phyloP scores from a whole-genome alignment of 2,797 vertebrate species.

The Myripristis jacobus region DNA sequence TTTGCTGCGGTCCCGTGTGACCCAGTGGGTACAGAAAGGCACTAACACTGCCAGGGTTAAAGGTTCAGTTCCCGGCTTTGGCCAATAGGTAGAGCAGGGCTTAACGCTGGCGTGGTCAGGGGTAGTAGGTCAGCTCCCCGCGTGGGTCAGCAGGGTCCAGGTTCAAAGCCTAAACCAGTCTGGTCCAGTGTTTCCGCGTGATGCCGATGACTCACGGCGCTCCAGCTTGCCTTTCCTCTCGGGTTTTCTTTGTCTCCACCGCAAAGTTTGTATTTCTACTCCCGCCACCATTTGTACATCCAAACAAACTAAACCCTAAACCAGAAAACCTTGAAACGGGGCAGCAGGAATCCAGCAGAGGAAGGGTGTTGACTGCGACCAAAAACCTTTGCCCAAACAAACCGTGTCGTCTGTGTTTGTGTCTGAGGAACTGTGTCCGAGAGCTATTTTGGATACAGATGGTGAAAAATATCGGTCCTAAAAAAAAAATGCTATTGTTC shows the following conservation, averaged over 20 bases:
- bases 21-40: too few species aligned
- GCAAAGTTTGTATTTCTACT: slow-evolving; percentile 32
- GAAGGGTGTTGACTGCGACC: slow-evolving; percentile 41
- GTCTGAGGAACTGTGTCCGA: slow-evolving; percentile 15
- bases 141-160: too few species aligned
- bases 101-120: too few species aligned
- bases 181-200: too few species aligned
- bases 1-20: neutral
- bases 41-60: too few species aligned
- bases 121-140: too few species aligned
- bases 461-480: neutral
- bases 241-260: slow-evolving; percentile 23
- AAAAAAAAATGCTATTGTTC: neutral
- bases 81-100: too few species aligned
- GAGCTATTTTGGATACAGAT: too few species aligned
- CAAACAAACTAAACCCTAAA: slow-evolving; percentile 36
- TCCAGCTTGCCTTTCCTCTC: neutral
- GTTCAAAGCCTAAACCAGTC: too few species aligned
- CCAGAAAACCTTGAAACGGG: slow-evolving; percentile 34
- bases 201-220: too few species aligned
- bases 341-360: slow-evolving; percentile 24
- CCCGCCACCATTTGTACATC: slow-evolving; percentile 1
- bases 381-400: slow-evolving; percentile 43
- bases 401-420: slow-evolving; percentile 38
- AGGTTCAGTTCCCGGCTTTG: too few species aligned